These are phyloP conservation scores for Emys orbicularis DNA, from an alignment of 2,797 vertebrate genomes.

Conservation along the genomic window DNA sequence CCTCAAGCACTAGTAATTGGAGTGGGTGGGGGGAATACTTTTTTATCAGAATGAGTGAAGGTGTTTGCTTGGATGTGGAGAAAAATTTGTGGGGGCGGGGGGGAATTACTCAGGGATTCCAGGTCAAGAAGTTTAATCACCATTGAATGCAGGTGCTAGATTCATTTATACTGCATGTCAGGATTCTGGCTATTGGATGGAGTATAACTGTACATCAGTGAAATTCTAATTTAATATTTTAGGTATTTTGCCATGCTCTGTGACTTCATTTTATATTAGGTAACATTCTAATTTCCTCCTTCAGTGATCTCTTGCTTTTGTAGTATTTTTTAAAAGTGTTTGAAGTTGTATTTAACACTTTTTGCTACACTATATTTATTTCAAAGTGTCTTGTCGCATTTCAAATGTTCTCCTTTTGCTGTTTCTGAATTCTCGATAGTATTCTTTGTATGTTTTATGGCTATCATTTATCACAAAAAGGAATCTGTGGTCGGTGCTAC, in stretches of 20 bases:
- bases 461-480: background rate
- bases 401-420: background rate
- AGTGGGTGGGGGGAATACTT: background rate
- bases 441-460: conserved; percentile 2
- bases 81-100: background rate
- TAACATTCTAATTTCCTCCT: conserved; percentile 24
- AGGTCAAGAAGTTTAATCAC: background rate
- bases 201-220: background rate
- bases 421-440: background rate
- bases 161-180: background rate
- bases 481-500: background rate
- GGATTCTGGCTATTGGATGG: background rate
- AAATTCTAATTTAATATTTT: conserved; percentile 42
- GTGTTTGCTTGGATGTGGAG: background rate
- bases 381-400: background rate
- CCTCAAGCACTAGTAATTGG: background rate
- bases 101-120: background rate
- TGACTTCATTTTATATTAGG: conserved; percentile 45
- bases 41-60: background rate
- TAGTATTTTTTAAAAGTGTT: background rate
- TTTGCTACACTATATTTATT: background rate
- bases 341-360: background rate
- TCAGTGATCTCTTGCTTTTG: conserved; percentile 16
- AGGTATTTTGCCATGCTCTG: background rate
- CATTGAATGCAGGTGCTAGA: background rate